Percentiles rank a stretch among this genome's conserved stretches.
Conservation (phyloP, 2,113 vertebrate genomes). For the Deroptyus accipitrinus region DNA sequence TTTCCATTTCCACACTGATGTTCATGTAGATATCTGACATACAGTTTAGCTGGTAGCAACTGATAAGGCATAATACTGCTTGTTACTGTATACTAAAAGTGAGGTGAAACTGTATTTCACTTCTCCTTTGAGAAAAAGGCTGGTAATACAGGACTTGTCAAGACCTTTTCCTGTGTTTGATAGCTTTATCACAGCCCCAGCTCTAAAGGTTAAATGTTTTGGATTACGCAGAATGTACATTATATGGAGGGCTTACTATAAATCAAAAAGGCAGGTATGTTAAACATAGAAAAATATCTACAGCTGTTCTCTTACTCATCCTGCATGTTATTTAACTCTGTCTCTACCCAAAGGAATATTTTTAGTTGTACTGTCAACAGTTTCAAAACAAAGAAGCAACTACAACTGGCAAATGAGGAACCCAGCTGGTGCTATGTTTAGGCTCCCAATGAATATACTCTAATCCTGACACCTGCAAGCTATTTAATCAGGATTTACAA, state of each 20-base stretch:
- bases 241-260: constrained; percentile 76
- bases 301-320: constrained; percentile 83
- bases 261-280: constrained; percentile 80
- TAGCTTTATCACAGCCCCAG: constrained; percentile 73
- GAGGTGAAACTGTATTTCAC: constrained; percentile 49
- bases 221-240: constrained; percentile 77
- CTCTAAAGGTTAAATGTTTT: constrained; percentile 79
- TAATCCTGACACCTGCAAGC: constrained; percentile 99
- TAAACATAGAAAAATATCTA: constrained; percentile 78
- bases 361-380: constrained; percentile 81
- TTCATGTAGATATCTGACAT: background rate
- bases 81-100: constrained; percentile 37
- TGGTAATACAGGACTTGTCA: constrained; percentile 66
- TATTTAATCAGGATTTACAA: constrained; percentile 98
- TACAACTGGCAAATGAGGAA: constrained; percentile 86
- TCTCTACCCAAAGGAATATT: constrained; percentile 80
- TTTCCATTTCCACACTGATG: background rate
- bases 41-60: constrained; percentile 37
- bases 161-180: constrained; percentile 75
- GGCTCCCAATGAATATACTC: constrained; percentile 88
- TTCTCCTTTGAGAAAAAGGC: constrained; percentile 50
- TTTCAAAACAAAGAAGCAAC: constrained; percentile 82
- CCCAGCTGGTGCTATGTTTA: constrained; percentile 90
- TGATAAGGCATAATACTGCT: background rate
- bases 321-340: constrained; percentile 76